Percentiles rank a stretch among this genome's conserved stretches.
Conservation (phyloP, 2,797 vertebrate genomes). For the Glyptemys insculpta region DNA sequence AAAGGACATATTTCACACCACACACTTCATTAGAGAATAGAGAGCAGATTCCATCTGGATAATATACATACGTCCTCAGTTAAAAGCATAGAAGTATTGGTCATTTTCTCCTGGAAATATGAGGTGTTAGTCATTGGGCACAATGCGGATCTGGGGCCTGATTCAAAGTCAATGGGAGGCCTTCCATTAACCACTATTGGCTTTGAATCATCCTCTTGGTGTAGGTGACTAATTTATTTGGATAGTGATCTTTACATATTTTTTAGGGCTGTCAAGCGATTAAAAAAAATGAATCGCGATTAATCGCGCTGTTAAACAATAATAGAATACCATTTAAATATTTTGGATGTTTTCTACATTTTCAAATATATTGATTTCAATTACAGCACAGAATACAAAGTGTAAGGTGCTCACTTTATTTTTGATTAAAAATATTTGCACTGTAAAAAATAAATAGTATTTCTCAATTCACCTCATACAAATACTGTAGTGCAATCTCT, state of each 20-base stretch:
- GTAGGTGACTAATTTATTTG: background rate
- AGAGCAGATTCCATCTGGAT: conserved; percentile 1
- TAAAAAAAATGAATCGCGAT: no score
- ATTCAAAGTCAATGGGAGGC: background rate
- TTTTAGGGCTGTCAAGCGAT: no score
- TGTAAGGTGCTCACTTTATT: no score
- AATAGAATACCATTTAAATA: no score
- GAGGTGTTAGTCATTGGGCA: background rate
- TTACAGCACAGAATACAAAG: no score
- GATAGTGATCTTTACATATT: background rate
- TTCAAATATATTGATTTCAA: no score
- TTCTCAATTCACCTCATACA: no score
- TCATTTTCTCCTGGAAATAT: background rate
- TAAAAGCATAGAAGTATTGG: conserved; percentile 5
- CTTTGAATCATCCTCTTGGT: background rate
- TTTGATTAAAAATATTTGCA: no score
- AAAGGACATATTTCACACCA: conserved; percentile 45
- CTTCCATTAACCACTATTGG: background rate
- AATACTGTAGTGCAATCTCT: no score
- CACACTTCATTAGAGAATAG: background rate
- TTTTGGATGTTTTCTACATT: no score
- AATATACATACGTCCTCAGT: background rate
- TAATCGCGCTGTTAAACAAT: no score
- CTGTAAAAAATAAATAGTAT: no score
- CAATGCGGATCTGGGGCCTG: background rate